Evolutionary conservation across 2,113 vertebrate species (phyloP), one percentile per base, ranked within the genome.

Genomic region (Corydoras maculifer): DNA sequence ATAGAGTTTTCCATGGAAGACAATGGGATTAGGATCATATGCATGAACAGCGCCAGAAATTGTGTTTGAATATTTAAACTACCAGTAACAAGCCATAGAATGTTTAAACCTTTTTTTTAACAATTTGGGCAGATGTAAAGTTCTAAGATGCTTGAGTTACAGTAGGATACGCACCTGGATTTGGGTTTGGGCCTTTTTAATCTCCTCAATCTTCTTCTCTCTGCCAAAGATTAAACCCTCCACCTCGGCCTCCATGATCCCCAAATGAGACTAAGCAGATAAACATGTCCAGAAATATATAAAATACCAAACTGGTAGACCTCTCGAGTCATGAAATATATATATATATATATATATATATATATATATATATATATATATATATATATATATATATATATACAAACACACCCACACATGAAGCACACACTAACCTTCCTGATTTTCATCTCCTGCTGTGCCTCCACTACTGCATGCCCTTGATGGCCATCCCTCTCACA

Each of bases 361-460:
- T 25, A 25, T 25, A 25, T 25, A 25, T 25, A 25, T 25, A 25
- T 25, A 25, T 25, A 25, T 25, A 25, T 25, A 25, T 25, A 25
- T 25, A 25, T 25, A 25, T 25, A 25, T 25, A 25, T 25, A 25
- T 25, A 25, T 25, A 25, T 25, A 25, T 25, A 25, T 0, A 10
- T 9, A 53, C 49, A 29, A 12, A n/a, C 11, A 54, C 54, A 30
- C 7, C 43, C 14, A 13, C 3, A 35, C 35, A 49, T 43, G 35
- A 43, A 43, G 35, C 51, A 30, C 31, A 29, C 30, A 10, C 58
- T 66, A 6, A 89, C 90, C 86, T 89, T 90, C 65, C 78, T 87
- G 32, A 84, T 81, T 5, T 77, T 73, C 82, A 85, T 88, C 75
- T 88, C 89, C 35, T 80, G 82, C 65, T 84, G 78, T n/a, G 82